Percentiles rank a stretch among this genome's conserved stretches.
Evolutionary conservation across 2,888 invertebrate genomes (phyloP).

Genomic region (Adela reaumurella): DNA sequence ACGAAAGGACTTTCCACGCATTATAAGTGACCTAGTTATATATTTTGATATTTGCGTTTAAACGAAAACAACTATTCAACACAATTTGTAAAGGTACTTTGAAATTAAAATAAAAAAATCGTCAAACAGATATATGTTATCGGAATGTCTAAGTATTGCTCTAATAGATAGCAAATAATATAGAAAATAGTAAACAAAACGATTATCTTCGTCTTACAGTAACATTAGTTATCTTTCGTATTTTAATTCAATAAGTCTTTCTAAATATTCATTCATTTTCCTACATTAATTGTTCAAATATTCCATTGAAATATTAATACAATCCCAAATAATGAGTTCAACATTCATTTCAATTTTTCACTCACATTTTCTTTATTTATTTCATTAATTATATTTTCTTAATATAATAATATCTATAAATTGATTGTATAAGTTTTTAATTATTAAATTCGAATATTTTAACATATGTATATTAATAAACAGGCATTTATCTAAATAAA

Average conservation of each 20-base stretch:
- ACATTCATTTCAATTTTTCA: conserved; percentile 39
- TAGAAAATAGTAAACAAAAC: conserved; percentile 13
- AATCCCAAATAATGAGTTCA: conserved; percentile 49
- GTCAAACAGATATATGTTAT: no score
- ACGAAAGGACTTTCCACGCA: no score
- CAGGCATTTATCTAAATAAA: conserved; percentile 51
- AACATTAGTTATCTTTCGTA: conserved; percentile 51
- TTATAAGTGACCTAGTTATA: no score
- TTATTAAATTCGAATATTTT: conserved; percentile 59
- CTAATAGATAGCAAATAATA: conserved; percentile 1
- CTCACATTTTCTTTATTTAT: conserved; percentile 52
- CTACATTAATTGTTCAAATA: conserved; percentile 50
- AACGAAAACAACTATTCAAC: no score
- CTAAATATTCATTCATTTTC: conserved; percentile 54
- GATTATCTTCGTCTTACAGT: conserved; percentile 44
- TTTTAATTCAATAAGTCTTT: conserved; percentile 56
- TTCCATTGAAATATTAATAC: conserved; percentile 51
- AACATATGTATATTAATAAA: conserved; percentile 59
- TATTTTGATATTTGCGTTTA: no score
- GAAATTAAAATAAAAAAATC: no score
- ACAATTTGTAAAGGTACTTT: no score
- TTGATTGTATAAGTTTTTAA: conserved; percentile 58
- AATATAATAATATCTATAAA: conserved; percentile 59
- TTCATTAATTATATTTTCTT: conserved; percentile 57
- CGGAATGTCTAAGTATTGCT: conserved; percentile 5